Percentiles rank a stretch among this genome's conserved stretches.
These are phyloP conservation scores for Caenorhabditis plicata DNA, from an alignment of 2,888 invertebrate genomes.

Conservation along the genomic window DNA sequence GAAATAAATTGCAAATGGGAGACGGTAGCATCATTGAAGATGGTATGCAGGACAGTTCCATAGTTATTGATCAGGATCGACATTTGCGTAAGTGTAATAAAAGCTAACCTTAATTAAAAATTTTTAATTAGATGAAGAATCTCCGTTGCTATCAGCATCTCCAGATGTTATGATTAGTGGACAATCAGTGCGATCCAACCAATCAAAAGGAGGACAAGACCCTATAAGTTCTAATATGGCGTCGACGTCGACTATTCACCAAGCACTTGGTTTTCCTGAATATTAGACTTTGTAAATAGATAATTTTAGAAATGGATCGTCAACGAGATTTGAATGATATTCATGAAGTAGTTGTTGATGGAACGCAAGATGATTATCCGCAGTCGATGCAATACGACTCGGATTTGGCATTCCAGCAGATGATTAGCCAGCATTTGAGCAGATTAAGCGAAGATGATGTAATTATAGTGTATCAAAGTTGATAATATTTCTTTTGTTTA, in stretches of 20 bases:
- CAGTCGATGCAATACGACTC: constrained; percentile 40
- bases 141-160: constrained; percentile 29
- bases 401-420: constrained; percentile 48
- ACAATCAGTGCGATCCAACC: not conserved
- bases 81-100: constrained; percentile 7
- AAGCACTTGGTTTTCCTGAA: not conserved
- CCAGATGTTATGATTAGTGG: constrained; percentile 30
- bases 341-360: constrained; percentile 7
- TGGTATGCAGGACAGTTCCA: constrained; percentile 25
- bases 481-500: constrained; percentile 12
- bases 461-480: not conserved
- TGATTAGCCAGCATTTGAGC: constrained; percentile 45
- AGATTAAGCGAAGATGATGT: constrained; percentile 52
- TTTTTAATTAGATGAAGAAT: constrained; percentile 13
- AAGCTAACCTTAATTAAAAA: not conserved
- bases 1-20: constrained; percentile 3
- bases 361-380: not conserved
- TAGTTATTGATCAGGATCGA: constrained; percentile 31
- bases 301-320: constrained; percentile 3
- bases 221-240: not conserved
- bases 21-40: constrained; percentile 45
- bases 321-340: constrained; percentile 6
- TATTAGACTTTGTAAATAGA: not conserved
- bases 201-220: not conserved
- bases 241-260: not conserved